Evolutionary conservation across 2,797 vertebrate genomes (phyloP).

Genomic region (Pelobates cultripes): DNA sequence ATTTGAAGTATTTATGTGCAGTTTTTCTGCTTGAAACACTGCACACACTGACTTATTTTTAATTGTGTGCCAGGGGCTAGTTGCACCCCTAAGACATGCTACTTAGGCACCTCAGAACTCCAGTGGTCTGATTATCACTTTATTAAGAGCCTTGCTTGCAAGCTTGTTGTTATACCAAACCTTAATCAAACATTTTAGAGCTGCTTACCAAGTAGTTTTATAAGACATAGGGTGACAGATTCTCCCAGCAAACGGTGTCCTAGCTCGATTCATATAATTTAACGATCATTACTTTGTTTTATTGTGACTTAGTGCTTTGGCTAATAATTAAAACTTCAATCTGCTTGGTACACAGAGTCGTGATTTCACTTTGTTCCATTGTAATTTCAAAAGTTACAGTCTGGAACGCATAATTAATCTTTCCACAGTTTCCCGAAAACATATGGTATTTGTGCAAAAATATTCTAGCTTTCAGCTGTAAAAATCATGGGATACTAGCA

Average conservation of each 20-base stretch:
- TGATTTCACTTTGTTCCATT: conserved; percentile 66
- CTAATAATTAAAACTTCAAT: conserved; percentile 69
- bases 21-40: too few relatives aligned
- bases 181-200: neutral
- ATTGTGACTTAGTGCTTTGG: conserved; percentile 56
- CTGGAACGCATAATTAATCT: conserved; percentile 74
- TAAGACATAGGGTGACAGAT: conserved; percentile 10
- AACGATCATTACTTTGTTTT: conserved; percentile 55
- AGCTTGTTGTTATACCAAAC: neutral
- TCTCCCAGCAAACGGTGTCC: conserved; percentile 44
- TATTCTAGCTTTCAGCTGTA: conserved; percentile 67
- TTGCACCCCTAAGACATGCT: too few relatives aligned
- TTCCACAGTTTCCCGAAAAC: conserved; percentile 68
- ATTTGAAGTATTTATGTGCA: too few relatives aligned
- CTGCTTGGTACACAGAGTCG: conserved; percentile 58
- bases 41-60: too few relatives aligned
- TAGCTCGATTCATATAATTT: conserved; percentile 49
- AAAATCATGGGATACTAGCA: conserved; percentile 66
- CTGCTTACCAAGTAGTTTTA: neutral
- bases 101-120: too few relatives aligned
- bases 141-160: neutral
- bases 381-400: conserved; percentile 63
- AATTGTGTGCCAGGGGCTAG: too few relatives aligned
- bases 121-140: too few relatives aligned
- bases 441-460: conserved; percentile 71